A percentile compares a stretch with the other conserved stretches of the same genome.
Conservation (phyloP, 2,113 vertebrate genomes). For the Vanacampus margaritifer region DNA sequence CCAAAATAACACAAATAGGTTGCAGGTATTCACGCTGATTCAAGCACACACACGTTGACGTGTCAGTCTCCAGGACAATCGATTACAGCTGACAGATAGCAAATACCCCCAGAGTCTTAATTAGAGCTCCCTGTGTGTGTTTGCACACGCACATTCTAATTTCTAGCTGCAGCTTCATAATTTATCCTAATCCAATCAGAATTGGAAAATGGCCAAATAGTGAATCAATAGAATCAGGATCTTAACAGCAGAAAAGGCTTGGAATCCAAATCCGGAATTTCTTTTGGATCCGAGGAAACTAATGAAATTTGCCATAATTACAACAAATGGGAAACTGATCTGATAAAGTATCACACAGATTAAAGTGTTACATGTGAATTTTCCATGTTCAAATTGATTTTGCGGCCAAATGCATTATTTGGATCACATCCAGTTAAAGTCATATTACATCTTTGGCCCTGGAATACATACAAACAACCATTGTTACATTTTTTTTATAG, state of each 20-base stretch:
- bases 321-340: background rate
- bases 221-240: background rate
- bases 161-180: slow-evolving; percentile 16
- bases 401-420: background rate
- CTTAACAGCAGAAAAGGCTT: background rate
- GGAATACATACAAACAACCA: no score
- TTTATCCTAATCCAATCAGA: slow-evolving; percentile 21
- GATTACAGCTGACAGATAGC: slow-evolving; percentile 67
- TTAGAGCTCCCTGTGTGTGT: slow-evolving; percentile 56
- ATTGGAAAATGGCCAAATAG: slow-evolving; percentile 5
- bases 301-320: background rate
- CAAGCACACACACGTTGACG: slow-evolving; percentile 32
- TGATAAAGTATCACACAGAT: background rate
- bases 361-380: background rate
- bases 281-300: background rate
- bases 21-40: slow-evolving; percentile 17
- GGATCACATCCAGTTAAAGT: background rate
- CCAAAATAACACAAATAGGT: slow-evolving; percentile 31
- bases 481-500: no score
- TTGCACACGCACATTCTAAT: slow-evolving; percentile 24
- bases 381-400: background rate
- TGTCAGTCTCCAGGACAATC: slow-evolving; percentile 62
- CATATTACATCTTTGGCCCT: no score
- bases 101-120: slow-evolving; percentile 72
- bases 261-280: background rate